A percentile compares a stretch with the other conserved stretches of the same genome.
Evolutionary conservation across 2,888 invertebrate species (phyloP).

Genomic region (Corythucha ciliata): DNA sequence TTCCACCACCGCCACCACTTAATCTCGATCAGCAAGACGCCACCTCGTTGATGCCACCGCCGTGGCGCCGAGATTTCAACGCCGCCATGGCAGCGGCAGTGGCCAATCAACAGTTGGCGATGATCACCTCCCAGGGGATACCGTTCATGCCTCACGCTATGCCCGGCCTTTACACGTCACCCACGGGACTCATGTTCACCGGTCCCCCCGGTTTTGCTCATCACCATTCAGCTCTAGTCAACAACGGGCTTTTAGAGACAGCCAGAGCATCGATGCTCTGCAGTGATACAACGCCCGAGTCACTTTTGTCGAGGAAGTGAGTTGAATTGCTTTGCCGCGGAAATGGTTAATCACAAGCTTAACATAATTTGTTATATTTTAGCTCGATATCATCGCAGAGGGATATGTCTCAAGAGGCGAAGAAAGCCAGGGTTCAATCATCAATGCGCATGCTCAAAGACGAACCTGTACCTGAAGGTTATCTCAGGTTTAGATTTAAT

Average conservation of each 20-base stretch:
- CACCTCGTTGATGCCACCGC: conserved; percentile 32
- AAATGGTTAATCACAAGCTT: neutral
- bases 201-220: conserved; percentile 37
- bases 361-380: conserved; percentile 16
- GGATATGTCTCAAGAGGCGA: conserved; percentile 49
- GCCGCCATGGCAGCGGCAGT: conserved; percentile 44
- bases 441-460: conserved; percentile 73
- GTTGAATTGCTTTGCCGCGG: neutral
- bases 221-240: conserved; percentile 34
- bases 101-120: conserved; percentile 44
- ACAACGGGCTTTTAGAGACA: conserved; percentile 34
- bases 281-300: conserved; percentile 28
- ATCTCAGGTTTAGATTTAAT: conserved; percentile 71
- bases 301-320: conserved; percentile 30
- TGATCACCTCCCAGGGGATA: conserved; percentile 46
- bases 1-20: too few relatives aligned
- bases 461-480: conserved; percentile 82
- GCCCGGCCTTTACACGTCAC: conserved; percentile 42
- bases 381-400: conserved; percentile 37
- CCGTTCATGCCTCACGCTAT: conserved; percentile 45
- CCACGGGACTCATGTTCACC: conserved; percentile 44
- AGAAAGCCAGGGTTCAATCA: conserved; percentile 54
- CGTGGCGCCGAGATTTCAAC: conserved; percentile 39
- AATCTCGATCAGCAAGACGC: conserved; percentile 29
- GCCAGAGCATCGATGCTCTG: conserved; percentile 31